These are phyloP conservation scores for Zaprionus vittiger DNA, from an alignment of 1,140 invertebrate species.

Conservation along the genomic window DNA sequence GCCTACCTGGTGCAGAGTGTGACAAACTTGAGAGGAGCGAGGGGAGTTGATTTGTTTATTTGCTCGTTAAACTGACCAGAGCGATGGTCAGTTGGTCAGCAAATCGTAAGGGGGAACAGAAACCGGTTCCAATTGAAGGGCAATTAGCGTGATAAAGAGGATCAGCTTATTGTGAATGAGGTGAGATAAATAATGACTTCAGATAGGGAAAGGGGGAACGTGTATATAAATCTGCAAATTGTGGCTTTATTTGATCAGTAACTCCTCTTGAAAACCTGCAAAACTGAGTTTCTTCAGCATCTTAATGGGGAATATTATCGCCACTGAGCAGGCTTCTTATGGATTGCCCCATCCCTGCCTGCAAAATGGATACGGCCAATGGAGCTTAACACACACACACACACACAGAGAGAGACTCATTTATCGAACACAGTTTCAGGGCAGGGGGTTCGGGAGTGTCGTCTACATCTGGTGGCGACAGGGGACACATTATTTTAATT, in stretches of 20 bases:
- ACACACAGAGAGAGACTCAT: slow-evolving; percentile 15
- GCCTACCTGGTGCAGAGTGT: slow-evolving; percentile 5
- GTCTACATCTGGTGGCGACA: slow-evolving; percentile 73
- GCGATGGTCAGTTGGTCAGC: slow-evolving; percentile 28
- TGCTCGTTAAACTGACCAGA: slow-evolving; percentile 33
- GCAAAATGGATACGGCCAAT: slow-evolving; percentile 21
- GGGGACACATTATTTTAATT: slow-evolving; percentile 83
- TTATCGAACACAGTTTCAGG: slow-evolving; percentile 13
- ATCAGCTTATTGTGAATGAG: slow-evolving; percentile 13
- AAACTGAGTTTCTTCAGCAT: not conserved
- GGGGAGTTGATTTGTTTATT: slow-evolving; percentile 33
- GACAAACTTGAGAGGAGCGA: slow-evolving; percentile 4
- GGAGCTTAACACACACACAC: slow-evolving; percentile 17
- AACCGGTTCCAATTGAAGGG: slow-evolving; percentile 29
- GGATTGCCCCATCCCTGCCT: not conserved
- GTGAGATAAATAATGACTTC: slow-evolving; percentile 19
- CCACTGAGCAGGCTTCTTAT: not conserved
- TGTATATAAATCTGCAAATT: not conserved
- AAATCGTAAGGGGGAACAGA: not conserved
- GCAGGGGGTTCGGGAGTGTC: slow-evolving; percentile 6
- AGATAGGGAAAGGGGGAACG: not conserved
- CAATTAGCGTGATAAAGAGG: slow-evolving; percentile 15
- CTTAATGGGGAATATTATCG: slow-evolving; percentile 13
- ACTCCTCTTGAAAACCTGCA: not conserved
- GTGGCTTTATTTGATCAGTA: not conserved